Base-by-base conservation (phyloP, 1,140 invertebrate species). In the Tetragnatha versicolor region DNA sequence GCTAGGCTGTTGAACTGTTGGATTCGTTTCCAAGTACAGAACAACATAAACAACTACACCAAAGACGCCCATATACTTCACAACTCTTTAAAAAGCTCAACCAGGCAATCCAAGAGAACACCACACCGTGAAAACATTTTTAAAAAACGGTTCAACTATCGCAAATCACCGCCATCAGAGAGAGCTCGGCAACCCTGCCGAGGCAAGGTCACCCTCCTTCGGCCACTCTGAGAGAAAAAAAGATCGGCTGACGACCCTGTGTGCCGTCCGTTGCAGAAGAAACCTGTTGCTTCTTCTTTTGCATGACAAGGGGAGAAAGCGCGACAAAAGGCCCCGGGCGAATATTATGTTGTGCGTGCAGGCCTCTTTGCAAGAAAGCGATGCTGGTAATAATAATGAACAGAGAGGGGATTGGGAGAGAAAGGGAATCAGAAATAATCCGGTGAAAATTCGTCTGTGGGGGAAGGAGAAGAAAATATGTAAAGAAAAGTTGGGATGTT, bases 221-320 rank as follows among this genome's bases (percentile, higher is more conserved):
- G 35, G 37, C 20, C 14, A 25, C 10, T 49, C 17, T n/a, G 39
- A 37, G 31, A 17, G 7, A 20, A 14, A n/a, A n/a, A n/a, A 31
- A 60, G 33, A 66, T 22, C 47, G 66, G 66, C 47, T 69, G 66
- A 69, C 47, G 66, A 69, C 66, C 66, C 47, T 53, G 25, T 12
- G 53, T 25, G 39, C 31, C 61, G 27, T 65, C 61, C 9, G 39
- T 31, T 33, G 3, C 55, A 31, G 31, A 31, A 17, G 7, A 53
- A 69, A 69, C 66, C 66, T 69, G 66, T 69, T 69, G 60, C 60
- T 37, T n/a, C n/a, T n/a, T n/a, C n/a, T n/a, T n/a, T 39, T 35
- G n/a, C 47, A 69, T 63, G 42, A n/a, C n/a, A n/a, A n/a, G n/a
- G n/a, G 66, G 25, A 33, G 47, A 51, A 45, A 14, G 29, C 14